Base-by-base conservation (phyloP, 2,888 invertebrate genomes). In the Zygothrica quintamaculata region DNA sequence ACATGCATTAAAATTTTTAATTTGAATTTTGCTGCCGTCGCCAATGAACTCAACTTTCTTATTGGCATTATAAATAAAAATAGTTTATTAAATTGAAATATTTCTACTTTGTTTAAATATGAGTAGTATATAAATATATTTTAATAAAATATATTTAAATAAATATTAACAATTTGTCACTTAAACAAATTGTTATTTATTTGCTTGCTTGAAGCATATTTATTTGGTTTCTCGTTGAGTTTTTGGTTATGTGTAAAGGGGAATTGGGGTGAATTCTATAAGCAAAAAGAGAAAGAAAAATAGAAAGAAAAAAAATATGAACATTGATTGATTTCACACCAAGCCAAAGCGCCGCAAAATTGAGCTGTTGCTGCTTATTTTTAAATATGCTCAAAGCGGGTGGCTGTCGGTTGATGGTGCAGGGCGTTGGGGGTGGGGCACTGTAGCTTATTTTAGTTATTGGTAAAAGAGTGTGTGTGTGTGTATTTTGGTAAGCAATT, bases 291-390 rank as follows among this genome's bases (percentile, higher is more conserved):
- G 13, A 56, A 55, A 70, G 53, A 71, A 65, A 70, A 36, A 53
- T 71, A n/a, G 71, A 55, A 66, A 57, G 57, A 66, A 48, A 26
- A 22, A 2, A 22, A 66, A 66, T 66, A 71, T 69, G 62, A 74
- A 78, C 84, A 84, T 77, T 84, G 82, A 82, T 84, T 82, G 84
- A 84, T 82, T 84, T 84, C 81, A 66, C 72, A 81, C 74, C 74
- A 81, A 65, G 70, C 50, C 65, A 11, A 46, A 50, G 58, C 52
- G 53, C 29, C 50, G 50, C 48, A 36, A 13, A 66, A 43, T n/a
- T 46, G 37, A 22, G 18, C 18, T 43, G 18, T 5, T 43, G 57
- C 22, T 61, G 64, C 16, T 76, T 82, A 82, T 84, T 84, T 82
- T 76, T 84, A 84, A 84, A n/a, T n/a, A n/a, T n/a, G n/a, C n/a